Percentiles rank a stretch among this genome's conserved stretches.
Conservation (phyloP, 2,888 invertebrate genomes). For the Oscheius sp. region DNA sequence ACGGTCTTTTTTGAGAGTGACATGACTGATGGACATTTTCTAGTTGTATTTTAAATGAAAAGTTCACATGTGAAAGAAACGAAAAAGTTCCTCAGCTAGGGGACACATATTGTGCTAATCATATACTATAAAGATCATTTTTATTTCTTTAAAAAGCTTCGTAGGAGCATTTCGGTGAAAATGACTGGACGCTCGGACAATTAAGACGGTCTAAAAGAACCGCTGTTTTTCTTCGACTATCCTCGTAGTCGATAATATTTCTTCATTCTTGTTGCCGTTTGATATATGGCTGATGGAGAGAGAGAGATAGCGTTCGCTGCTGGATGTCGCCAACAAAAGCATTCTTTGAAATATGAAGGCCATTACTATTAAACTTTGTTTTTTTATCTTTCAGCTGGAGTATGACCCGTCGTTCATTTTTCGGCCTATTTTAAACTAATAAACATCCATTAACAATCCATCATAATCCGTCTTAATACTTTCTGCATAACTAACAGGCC, state of each 20-base stretch:
- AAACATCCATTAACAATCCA: not conserved
- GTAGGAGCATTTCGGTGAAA: not conserved
- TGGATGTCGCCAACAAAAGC: constrained; percentile 18
- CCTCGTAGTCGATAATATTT: constrained; percentile 28
- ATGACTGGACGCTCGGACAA: not conserved
- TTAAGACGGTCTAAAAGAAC: not conserved
- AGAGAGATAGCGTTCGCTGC: constrained; percentile 22
- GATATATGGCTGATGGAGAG: constrained; percentile 24
- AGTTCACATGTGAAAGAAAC: too few relatives aligned
- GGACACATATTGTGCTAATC: too few relatives aligned
- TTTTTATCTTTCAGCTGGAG: not conserved
- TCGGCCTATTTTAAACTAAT: too few relatives aligned
- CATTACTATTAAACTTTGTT: not conserved
- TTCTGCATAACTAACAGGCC: not conserved
- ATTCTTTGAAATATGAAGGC: constrained; percentile 10
- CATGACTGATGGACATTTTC: too few relatives aligned
- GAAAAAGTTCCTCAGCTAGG: too few relatives aligned
- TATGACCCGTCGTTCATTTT: not conserved
- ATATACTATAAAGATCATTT: too few relatives aligned
- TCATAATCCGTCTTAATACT: constrained; percentile 2
- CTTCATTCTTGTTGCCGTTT: constrained; percentile 25
- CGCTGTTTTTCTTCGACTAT: too few relatives aligned
- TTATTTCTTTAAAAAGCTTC: too few relatives aligned
- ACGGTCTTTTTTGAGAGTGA: too few relatives aligned
- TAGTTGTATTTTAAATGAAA: too few relatives aligned